Conservation (phyloP, 2,888 invertebrate genomes). For the Macaria notata region DNA sequence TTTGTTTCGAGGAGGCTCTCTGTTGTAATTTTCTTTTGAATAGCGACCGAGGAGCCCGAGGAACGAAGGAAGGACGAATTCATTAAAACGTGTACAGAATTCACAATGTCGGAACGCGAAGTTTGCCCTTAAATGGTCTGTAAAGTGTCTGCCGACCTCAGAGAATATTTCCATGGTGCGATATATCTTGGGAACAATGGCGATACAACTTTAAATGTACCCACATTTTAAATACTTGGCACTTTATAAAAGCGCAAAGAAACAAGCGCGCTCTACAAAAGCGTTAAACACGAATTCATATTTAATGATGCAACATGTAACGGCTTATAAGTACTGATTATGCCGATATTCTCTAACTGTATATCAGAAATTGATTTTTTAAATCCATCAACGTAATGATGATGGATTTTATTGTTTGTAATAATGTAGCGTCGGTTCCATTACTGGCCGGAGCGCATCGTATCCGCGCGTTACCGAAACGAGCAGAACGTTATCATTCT, state of each 20-base stretch:
- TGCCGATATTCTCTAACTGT: conserved; percentile 63
- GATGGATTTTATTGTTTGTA: conserved; percentile 69
- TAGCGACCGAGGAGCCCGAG: conserved; percentile 62
- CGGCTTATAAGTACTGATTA: conserved; percentile 46
- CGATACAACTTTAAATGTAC: conserved; percentile 10
- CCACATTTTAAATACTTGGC: conserved; percentile 6
- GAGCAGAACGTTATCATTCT: conserved; percentile 51
- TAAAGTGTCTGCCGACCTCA: conserved; percentile 48
- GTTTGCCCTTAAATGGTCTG: conserved; percentile 58
- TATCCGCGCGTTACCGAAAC: conserved; percentile 70
- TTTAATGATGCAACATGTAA: conserved; percentile 39
- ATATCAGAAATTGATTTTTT: conserved; percentile 69
- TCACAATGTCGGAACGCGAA: conserved; percentile 62
- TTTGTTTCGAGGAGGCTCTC: conserved; percentile 72
- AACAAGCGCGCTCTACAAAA: conserved; percentile 8
- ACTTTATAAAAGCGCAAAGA: background rate
- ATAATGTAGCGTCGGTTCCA: conserved; percentile 63
- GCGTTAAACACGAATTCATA: conserved; percentile 17
- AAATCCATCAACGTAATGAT: conserved; percentile 66
- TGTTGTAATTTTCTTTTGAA: conserved; percentile 77
- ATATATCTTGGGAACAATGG: conserved; percentile 17
- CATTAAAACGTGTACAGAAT: conserved; percentile 75
- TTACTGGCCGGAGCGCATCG: conserved; percentile 60
- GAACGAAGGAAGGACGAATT: conserved; percentile 69
- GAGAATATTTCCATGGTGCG: conserved; percentile 32